A percentile compares a stretch with the other conserved stretches of the same genome.
phyloP scores from a whole-genome alignment of 1,140 invertebrate genomes.

The Sinonovacula constricta region DNA sequence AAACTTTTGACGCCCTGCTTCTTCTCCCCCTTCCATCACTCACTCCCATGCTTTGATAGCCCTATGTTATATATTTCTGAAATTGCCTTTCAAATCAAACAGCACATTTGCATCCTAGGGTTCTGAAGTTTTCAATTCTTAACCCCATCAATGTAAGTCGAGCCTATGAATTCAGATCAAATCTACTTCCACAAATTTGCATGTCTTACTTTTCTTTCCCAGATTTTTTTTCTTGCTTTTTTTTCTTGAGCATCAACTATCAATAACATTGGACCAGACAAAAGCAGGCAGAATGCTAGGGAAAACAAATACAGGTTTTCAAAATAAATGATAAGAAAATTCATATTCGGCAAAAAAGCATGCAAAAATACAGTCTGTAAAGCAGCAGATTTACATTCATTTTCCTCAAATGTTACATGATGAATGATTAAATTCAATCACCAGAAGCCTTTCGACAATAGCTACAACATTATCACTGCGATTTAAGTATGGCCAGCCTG shows the following conservation, averaged over 20 bases:
- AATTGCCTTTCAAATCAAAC: background rate
- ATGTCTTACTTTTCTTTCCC: constrained; percentile 36
- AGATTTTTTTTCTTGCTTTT: too few species aligned
- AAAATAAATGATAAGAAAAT: constrained; percentile 42
- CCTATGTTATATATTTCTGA: background rate
- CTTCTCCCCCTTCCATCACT: background rate
- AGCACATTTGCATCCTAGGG: background rate
- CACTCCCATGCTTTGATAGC: background rate
- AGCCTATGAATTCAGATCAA: constrained; percentile 46
- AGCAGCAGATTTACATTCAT: constrained; percentile 48
- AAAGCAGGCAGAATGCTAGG: constrained; percentile 24
- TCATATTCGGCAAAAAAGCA: constrained; percentile 46
- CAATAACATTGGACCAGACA: constrained; percentile 30
- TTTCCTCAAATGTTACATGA: constrained; percentile 30
- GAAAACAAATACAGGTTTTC: constrained; percentile 44
- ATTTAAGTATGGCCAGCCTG: too few species aligned
- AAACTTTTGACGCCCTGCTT: background rate
- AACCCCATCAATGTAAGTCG: constrained; percentile 25
- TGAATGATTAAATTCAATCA: constrained; percentile 50
- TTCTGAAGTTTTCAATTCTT: constrained; percentile 39
- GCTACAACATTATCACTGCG: too few species aligned
- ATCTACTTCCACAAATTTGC: constrained; percentile 31
- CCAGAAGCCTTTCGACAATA: too few species aligned
- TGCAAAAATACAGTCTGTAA: constrained; percentile 35
- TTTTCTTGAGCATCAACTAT: background rate